A percentile compares a stretch with the other conserved stretches of the same genome.
Evolutionary conservation across 2,888 invertebrate species (phyloP).

Genomic region (Drosophila putrida): DNA sequence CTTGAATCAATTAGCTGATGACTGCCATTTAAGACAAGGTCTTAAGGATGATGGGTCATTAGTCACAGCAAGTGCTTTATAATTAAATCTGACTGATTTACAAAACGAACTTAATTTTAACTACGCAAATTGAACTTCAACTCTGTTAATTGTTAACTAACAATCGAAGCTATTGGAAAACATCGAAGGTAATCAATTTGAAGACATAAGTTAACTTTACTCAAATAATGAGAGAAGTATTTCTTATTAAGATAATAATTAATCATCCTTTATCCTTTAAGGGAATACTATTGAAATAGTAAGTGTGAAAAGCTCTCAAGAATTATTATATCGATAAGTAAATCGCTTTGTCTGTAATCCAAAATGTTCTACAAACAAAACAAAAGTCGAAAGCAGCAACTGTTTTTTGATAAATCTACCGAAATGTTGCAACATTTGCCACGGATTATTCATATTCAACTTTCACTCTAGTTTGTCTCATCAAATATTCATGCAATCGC

Average conservation of each 20-base stretch:
- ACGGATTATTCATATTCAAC: slow-evolving; percentile 34
- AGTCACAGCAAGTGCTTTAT: neutral
- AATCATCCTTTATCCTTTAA: too few species aligned
- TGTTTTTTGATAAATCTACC: neutral
- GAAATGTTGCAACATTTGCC: slow-evolving; percentile 6
- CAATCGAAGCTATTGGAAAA: neutral
- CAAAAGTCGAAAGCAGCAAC: neutral
- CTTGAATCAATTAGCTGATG: slow-evolving; percentile 68
- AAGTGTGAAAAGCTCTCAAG: neutral
- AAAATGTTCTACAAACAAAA: neutral
- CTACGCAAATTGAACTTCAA: neutral
- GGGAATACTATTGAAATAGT: too few species aligned
- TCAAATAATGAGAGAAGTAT: neutral
- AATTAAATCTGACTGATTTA: neutral
- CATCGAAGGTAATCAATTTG: neutral
- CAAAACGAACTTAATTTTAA: neutral
- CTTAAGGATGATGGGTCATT: neutral
- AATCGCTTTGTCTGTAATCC: neutral
- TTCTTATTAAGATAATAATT: neutral
- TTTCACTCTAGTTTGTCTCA: slow-evolving; percentile 19
- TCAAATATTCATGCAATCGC: slow-evolving; percentile 26
- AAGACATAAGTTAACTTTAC: neutral
- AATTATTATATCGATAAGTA: neutral
- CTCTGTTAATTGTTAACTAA: neutral
- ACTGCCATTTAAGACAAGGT: slow-evolving; percentile 13